Evolutionary conservation across 2,113 vertebrate species (phyloP), one percentile per base, ranked within the genome.

Genomic region (Paradoxurus hermaphroditus): DNA sequence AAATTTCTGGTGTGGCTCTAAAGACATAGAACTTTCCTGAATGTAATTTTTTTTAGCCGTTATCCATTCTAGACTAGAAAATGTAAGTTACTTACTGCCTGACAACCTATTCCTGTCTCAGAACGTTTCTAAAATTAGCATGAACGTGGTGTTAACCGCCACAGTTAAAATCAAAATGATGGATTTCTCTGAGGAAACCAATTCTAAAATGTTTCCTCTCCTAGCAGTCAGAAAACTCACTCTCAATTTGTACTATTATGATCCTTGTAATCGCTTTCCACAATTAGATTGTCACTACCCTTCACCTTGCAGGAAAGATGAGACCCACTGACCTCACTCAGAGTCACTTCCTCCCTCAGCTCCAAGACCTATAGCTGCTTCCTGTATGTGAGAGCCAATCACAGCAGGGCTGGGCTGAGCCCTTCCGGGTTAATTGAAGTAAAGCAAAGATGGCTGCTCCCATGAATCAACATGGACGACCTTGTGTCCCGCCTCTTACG

Each of bases 91-190:
- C 82, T 67, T 59, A 59, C 41, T 12, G 62, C 63, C 97, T 84
- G 92, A 95, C 67, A 90, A 73, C 39, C 68, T 62, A 73, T 31
- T 82, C 23, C 59, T 68, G 41, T 78, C 94, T 96, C 86, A 39
- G 39, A 67, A 56, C 16, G 21, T 46, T 91, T 97, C 95, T 86
- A 73, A 95, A 93, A 91, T 90, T 67, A 83, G 90, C 90, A 65
- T 27, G 7, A 86, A 83, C 0, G 6, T 49, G 53, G 39, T 85
- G 44, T 81, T 95, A 63, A 81, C 82, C 4, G 0, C 77, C 97
- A 77, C 25, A 23, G 67, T 90, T 53, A 63, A 96, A 91, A 97
- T 90, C 93, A 90, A 85, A 91, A 72, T 86, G 90, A 95, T 88
- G 72, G 92, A 92, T 96, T 88, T 73, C 92, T 90, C 95, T 73